Conservation (phyloP, 2,113 vertebrate genomes). For the Rhipidura dahli region DNA sequence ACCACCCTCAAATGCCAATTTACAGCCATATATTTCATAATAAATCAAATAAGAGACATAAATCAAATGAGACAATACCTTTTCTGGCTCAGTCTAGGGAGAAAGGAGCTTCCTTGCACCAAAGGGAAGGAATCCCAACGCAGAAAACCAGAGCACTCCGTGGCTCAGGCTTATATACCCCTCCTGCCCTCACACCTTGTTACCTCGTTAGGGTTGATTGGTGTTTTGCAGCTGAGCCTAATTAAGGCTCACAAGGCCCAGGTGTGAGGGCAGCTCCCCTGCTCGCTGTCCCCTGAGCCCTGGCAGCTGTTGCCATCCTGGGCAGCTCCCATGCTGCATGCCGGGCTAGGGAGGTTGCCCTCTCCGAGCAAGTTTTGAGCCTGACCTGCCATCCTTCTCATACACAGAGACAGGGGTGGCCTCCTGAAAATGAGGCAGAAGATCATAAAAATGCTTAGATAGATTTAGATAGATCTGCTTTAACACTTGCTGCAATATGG, state of each 20-base stretch:
- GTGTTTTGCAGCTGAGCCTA: not conserved
- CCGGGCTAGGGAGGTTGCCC: accelerated
- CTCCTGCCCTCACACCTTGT: not conserved
- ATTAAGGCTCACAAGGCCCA: not conserved
- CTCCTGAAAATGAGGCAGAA: not conserved
- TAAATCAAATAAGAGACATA: accelerated
- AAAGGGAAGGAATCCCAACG: accelerated
- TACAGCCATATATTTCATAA: not conserved
- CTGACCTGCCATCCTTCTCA: not conserved
- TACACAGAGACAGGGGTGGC: accelerated
- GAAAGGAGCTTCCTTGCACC: accelerated
- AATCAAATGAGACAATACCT: not conserved
- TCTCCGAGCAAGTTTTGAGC: not conserved
- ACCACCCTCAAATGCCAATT: not conserved
- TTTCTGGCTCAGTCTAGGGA: accelerated
- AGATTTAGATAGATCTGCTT: not conserved
- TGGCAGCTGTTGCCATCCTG: not conserved
- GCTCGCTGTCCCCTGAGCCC: accelerated
- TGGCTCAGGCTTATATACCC: not conserved
- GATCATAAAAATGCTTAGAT: not conserved
- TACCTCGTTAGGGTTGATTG: not conserved
- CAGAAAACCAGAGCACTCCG: accelerated
- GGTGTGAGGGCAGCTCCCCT: not conserved
- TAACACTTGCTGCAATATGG: not conserved
- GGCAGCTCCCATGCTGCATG: accelerated